Conservation (phyloP, 2,113 vertebrate genomes). For the Cyanoliseus patagonus region DNA sequence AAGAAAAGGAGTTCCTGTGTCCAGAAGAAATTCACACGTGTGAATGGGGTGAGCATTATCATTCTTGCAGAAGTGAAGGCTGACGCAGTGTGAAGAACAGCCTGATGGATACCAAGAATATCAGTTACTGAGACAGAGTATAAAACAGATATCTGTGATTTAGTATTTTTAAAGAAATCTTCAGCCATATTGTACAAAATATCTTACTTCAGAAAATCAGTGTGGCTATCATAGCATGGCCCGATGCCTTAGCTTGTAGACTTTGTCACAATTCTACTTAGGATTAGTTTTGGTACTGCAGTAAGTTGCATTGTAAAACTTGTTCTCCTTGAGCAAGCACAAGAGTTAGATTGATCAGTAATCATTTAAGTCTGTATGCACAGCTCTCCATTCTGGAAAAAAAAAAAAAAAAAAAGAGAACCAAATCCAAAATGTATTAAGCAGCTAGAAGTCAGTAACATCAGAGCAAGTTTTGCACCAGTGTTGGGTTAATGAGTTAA, state of each 20-base stretch:
- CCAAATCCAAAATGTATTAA: background rate
- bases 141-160: background rate
- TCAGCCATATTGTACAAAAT: background rate
- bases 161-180: background rate
- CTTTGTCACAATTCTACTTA: background rate
- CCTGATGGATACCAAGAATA: background rate
- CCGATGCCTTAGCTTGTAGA: background rate
- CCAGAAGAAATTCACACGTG: background rate
- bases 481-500: background rate
- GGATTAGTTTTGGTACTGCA: background rate
- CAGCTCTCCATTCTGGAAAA: background rate
- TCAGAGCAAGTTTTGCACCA: background rate
- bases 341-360: background rate
- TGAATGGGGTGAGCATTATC: background rate
- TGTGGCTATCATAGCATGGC: background rate
- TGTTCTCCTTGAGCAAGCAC: background rate
- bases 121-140: background rate
- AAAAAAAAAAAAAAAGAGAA: background rate
- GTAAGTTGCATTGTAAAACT: background rate
- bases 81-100: background rate
- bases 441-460: background rate
- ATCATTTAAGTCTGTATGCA: background rate
- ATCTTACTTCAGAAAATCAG: background rate
- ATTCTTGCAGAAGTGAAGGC: background rate
- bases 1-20: background rate